These are phyloP conservation scores for Rhopalosiphum maidis DNA, from an alignment of 1,140 invertebrate genomes.

Conservation along the genomic window DNA sequence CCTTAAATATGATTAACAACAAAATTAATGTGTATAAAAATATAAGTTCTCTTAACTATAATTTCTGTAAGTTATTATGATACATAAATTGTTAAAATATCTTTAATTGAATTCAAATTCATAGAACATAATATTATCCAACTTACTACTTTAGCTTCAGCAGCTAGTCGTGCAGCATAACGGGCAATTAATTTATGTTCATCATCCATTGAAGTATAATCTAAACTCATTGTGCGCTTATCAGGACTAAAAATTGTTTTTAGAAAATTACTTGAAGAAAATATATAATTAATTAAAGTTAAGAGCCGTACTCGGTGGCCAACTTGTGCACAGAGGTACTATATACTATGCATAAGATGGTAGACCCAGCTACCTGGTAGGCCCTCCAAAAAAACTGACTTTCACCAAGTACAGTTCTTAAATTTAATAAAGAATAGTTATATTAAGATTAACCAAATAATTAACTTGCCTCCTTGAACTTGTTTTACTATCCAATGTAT, in stretches of 20 bases:
- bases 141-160: conserved; percentile 85
- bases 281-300: neutral
- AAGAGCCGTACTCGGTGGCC: neutral
- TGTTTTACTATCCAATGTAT: conserved; percentile 81
- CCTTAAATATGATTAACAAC: neutral
- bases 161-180: conserved; percentile 91
- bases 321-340: neutral
- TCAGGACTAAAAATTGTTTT: conserved; percentile 64
- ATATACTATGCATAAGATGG: no score
- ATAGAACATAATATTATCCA: neutral
- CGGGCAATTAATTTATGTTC: conserved; percentile 95
- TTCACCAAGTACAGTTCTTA: neutral
- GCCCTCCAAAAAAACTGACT: neutral
- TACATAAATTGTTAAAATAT: conserved; percentile 42
- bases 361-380: no score
- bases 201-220: conserved; percentile 76
- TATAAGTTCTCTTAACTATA: neutral
- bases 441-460: neutral
- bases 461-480: conserved; percentile 69
- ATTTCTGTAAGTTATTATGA: neutral
- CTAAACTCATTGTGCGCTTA: conserved; percentile 63
- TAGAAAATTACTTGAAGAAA: neutral
- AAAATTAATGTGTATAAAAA: neutral
- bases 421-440: neutral
- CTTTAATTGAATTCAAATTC: neutral